Evolutionary conservation across 2,888 invertebrate species (phyloP).

Genomic region (Drosophila pseudotalamancana): DNA sequence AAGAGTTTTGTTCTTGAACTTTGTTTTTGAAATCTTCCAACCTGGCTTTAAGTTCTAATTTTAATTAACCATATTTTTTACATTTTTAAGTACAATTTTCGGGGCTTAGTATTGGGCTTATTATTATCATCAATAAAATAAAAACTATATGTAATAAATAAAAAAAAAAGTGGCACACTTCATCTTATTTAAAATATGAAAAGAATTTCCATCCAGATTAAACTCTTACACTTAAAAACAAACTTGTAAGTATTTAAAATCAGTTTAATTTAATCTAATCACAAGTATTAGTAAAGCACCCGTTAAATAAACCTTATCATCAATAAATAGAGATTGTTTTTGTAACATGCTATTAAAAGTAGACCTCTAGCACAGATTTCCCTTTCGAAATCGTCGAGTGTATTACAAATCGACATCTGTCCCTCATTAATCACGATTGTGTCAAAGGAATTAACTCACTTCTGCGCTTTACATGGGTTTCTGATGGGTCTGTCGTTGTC

Average conservation of each 20-base stretch:
- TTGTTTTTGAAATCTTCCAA: no score
- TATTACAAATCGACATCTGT: constrained; percentile 14
- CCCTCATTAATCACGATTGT: constrained; percentile 73
- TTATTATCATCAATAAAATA: no score
- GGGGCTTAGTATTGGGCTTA: no score
- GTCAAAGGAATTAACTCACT: constrained; percentile 68
- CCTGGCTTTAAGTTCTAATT: no score
- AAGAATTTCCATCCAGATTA: no score
- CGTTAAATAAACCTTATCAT: constrained; percentile 6
- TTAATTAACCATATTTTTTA: no score
- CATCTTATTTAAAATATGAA: no score
- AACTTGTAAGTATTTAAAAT: constrained; percentile 1
- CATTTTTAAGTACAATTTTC: no score
- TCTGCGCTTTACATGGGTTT: constrained; percentile 33
- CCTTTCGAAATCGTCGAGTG: constrained; percentile 13
- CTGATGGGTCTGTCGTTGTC: constrained; percentile 11
- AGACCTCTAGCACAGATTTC: constrained; percentile 27
- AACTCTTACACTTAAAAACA: no score
- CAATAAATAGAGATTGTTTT: constrained; percentile 5
- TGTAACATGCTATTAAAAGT: constrained; percentile 23
- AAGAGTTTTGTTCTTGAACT: no score
- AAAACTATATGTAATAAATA: no score
- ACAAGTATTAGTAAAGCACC: not conserved
- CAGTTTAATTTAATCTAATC: constrained; percentile 19
- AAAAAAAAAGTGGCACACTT: no score